Evolutionary conservation across 2,888 invertebrate genomes (phyloP), one percentile per base, ranked within the genome.

Genomic region (Ormyrus nitidulus): DNA sequence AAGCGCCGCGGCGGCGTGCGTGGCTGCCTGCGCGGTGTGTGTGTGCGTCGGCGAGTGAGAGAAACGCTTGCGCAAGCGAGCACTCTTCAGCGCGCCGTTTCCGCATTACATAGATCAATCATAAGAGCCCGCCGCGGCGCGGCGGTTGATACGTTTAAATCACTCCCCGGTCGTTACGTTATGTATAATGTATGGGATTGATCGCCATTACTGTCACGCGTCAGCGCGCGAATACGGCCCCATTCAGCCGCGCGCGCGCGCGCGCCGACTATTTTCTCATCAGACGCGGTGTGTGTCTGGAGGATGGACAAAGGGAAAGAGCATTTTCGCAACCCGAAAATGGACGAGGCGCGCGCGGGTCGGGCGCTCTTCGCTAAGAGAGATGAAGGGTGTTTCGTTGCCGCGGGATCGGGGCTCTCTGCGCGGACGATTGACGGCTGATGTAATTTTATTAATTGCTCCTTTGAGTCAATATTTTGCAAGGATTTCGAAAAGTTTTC

Each of bases 81-180:
- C 66, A 54, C 65, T 75, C 76, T 56, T 72, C 68, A 13, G 51
- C 51, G 65, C 34, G 34, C 48, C 64, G 70, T 74, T 81, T 81
- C 81, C 81, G 79, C 81, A 79, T 81, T 77, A 62, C 79, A 61
- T 62, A 77, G 73, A 79, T 79, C 79, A 79, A 82, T 79, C 79
- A 79, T 77, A 76, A 8, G 34, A 58, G 53, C 76, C 34, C 61
- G 59, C 10, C n/a, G 34, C 51, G 61, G 19, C 10, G 34, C 66
- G 48, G 48, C 11, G 19, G 69, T 70, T 74, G 77, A 77, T 81
- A 81, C 74, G 77, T 69, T 77, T 71, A 64, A 77, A 65, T 70
- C 74, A 68, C 53, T 61, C 79, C 46, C 53, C 65, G 58, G 62
- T 66, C 76, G 70, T 80, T 72, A 72, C 65, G 13, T 7, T n/a